Evolutionary conservation across 2,113 vertebrate species (phyloP).

Genomic region (Indicator maculatus): DNA sequence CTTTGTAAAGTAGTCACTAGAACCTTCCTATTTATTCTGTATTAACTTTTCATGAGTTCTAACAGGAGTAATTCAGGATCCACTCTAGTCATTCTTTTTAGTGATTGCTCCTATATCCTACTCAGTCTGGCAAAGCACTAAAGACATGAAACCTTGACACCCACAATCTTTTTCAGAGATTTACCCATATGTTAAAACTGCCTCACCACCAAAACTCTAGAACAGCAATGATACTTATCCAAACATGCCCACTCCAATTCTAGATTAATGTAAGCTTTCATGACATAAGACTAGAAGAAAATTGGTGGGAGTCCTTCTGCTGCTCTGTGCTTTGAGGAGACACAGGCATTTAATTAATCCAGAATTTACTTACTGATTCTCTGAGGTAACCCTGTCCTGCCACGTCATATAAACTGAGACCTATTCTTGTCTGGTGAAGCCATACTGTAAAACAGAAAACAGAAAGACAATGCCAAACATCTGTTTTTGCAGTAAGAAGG

Average conservation of each 20-base stretch:
- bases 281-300: neutral
- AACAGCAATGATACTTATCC: neutral
- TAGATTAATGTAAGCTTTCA: neutral
- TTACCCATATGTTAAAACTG: neutral
- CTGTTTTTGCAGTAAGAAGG: neutral
- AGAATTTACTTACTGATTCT: constrained; percentile 87
- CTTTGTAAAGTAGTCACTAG: neutral
- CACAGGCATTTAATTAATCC: neutral
- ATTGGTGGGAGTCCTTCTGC: neutral
- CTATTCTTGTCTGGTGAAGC: constrained; percentile 97
- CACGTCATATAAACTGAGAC: constrained; percentile 96
- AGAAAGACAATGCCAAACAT: neutral
- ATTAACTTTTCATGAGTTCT: neutral
- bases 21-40: neutral
- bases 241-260: neutral
- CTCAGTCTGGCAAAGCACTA: neutral
- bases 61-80: neutral
- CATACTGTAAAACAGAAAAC: constrained; percentile 80
- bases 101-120: neutral
- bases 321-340: neutral
- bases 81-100: neutral
- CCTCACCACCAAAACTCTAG: neutral
- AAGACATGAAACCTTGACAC: neutral
- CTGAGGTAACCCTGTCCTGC: constrained; percentile 97
- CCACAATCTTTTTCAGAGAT: neutral